Conservation (phyloP, 1,140 invertebrate species). For the Pteromalus puparum region DNA sequence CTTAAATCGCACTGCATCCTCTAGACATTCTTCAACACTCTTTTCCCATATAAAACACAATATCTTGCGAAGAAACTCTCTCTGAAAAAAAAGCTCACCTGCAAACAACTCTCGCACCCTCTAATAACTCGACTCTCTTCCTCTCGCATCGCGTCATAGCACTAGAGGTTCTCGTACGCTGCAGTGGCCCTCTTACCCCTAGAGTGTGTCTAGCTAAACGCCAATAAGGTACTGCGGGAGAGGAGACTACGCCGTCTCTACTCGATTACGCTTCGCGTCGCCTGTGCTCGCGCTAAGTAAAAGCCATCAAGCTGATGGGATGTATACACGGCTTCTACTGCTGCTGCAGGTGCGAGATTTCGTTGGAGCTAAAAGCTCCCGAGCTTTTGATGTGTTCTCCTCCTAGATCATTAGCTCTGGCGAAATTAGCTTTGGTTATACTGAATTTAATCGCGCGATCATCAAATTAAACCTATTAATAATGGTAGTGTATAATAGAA, state of each 20-base stretch:
- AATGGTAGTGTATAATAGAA: too few species aligned
- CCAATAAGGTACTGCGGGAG: background rate
- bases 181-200: background rate
- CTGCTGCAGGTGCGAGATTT: background rate
- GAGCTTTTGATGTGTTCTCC: background rate
- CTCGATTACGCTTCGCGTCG: background rate
- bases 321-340: background rate
- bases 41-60: too few species aligned
- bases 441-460: too few species aligned
- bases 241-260: background rate
- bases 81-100: too few species aligned
- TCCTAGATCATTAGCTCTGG: background rate
- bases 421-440: too few species aligned
- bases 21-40: too few species aligned
- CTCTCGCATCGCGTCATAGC: background rate
- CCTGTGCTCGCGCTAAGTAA: background rate
- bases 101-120: too few species aligned
- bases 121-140: background rate
- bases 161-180: background rate
- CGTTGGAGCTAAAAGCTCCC: too few species aligned
- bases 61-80: too few species aligned
- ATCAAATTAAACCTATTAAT: too few species aligned
- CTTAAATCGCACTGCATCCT: too few species aligned
- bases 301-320: conserved; percentile 11
- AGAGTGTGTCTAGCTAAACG: background rate